Percentiles rank a stretch among this genome's conserved stretches.
These are phyloP conservation scores for Lophochroa leadbeateri DNA, from an alignment of 2,113 vertebrate genomes.

Conservation along the genomic window DNA sequence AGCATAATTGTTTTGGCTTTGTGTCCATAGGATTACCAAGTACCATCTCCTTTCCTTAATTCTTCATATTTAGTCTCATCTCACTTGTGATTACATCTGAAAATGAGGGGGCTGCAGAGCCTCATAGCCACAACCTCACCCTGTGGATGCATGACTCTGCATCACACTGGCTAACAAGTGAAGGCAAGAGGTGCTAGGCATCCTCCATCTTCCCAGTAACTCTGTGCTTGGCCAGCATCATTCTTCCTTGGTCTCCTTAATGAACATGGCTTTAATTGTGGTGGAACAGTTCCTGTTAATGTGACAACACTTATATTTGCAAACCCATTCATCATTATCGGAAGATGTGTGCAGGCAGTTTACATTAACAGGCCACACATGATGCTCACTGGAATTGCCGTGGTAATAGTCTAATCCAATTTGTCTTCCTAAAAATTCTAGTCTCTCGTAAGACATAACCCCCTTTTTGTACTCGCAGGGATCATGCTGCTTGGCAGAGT, in stretches of 20 bases:
- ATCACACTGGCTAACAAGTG: neutral
- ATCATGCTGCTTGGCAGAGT: neutral
- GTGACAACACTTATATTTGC: neutral
- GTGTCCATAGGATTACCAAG: neutral
- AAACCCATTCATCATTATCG: neutral
- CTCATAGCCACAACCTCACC: neutral
- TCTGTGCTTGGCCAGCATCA: neutral
- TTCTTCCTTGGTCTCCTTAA: neutral
- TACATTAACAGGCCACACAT: neutral
- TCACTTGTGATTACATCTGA: neutral
- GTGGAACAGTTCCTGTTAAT: neutral
- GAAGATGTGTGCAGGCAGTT: neutral
- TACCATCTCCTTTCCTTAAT: neutral
- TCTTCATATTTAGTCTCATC: neutral
- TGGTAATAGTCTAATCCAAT: neutral
- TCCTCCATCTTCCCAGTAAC: neutral
- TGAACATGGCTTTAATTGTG: neutral
- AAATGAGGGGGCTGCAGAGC: neutral
- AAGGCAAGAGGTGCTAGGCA: neutral
- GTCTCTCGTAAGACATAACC: neutral
- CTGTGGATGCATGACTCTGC: rapidly evolving
- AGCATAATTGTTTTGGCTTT: neutral
- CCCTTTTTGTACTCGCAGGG: neutral
- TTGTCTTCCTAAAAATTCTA: conserved; percentile 14
- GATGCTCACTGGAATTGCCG: conserved; percentile 5